These are phyloP conservation scores for Montipora capitata DNA, from an alignment of 92 coral and sea anemone species.

Conservation along the genomic window DNA sequence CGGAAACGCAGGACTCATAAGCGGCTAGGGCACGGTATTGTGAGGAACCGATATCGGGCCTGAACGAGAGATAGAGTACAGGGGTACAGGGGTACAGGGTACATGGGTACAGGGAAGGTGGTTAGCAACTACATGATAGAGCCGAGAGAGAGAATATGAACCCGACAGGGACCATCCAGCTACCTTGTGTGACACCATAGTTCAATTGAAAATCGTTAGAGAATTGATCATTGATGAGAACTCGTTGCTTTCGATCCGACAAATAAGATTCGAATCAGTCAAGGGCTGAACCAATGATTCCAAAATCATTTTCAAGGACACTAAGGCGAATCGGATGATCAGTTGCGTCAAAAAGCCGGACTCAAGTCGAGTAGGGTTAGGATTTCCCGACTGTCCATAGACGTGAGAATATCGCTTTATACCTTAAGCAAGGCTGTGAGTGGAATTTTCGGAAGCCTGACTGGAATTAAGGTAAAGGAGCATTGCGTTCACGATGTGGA, in stretches of 20 bases:
- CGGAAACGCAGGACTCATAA: background rate
- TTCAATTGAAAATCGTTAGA: background rate
- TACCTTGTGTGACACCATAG: constrained; percentile 1
- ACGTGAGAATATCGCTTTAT: background rate
- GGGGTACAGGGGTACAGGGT: too few species aligned
- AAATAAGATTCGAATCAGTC: constrained; percentile 3
- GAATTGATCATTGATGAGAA: background rate
- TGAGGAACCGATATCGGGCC: background rate
- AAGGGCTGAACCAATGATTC: constrained; percentile 1
- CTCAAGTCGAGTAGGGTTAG: background rate
- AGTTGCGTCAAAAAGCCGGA: background rate
- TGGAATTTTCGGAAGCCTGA: too few species aligned
- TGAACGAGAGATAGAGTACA: background rate
- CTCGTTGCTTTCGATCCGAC: background rate
- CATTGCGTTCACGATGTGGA: background rate
- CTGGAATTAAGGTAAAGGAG: background rate
- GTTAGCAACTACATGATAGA: background rate
- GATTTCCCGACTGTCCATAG: background rate
- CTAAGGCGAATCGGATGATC: background rate
- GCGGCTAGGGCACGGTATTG: background rate
- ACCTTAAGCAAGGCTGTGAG: background rate
- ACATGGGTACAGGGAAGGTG: background rate
- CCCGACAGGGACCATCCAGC: background rate
- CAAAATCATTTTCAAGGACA: background rate
- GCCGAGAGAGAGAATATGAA: background rate